Conservation (phyloP, 1,140 invertebrate species). For the Mylabris phalerata region DNA sequence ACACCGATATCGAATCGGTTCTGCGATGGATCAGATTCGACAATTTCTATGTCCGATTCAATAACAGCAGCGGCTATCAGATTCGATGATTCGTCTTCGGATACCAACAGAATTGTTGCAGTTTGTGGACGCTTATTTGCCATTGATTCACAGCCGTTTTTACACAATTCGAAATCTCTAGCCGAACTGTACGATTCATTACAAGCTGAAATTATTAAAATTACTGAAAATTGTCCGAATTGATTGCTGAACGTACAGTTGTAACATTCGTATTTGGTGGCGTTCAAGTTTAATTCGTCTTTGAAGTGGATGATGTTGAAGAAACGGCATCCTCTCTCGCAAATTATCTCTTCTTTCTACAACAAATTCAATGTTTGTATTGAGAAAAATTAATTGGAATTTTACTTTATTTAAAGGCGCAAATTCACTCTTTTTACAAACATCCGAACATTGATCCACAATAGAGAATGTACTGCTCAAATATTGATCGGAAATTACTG, state of each 20-base stretch:
- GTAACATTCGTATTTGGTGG: slow-evolving; percentile 24
- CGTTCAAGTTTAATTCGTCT: slow-evolving; percentile 21
- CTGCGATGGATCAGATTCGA: slow-evolving; percentile 25
- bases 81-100: slow-evolving; percentile 14
- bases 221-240: background rate
- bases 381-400: background rate
- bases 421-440: background rate
- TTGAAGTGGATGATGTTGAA: slow-evolving; percentile 28
- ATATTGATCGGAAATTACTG: background rate
- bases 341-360: slow-evolving; percentile 24
- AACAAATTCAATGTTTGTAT: background rate
- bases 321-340: slow-evolving; percentile 29
- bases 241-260: slow-evolving; percentile 19
- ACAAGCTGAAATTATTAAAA: slow-evolving; percentile 24
- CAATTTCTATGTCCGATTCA: slow-evolving; percentile 30
- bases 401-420: background rate
- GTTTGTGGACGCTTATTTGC: slow-evolving; percentile 23
- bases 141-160: slow-evolving; percentile 27
- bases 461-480: background rate
- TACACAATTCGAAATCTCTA: slow-evolving; percentile 23
- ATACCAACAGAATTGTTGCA: slow-evolving; percentile 1
- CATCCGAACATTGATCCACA: background rate
- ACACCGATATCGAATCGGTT: slow-evolving; percentile 29
- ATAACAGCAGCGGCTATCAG: slow-evolving; percentile 19
- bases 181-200: slow-evolving; percentile 23